Percentiles rank a stretch among this genome's conserved stretches.
phyloP scores from a whole-genome alignment of 2,113 vertebrate species.

The Arvicanthis niloticus region DNA sequence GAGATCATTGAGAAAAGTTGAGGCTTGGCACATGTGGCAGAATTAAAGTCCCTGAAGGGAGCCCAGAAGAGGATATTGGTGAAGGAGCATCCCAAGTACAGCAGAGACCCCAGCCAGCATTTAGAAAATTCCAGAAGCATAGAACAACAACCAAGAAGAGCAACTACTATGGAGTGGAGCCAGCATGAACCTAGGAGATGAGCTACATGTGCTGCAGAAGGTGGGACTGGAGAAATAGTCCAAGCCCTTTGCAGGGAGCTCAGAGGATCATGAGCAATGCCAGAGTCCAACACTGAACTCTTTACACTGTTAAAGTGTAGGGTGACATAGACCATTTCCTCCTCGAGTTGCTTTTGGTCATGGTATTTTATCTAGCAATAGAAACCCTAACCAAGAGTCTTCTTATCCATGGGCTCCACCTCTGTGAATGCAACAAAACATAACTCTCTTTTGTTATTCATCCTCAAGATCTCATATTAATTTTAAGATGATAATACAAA shows the following conservation, averaged over 20 bases:
- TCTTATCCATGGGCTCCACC: background rate
- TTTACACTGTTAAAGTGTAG: no score
- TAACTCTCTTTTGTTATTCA: background rate
- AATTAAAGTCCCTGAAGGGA: background rate
- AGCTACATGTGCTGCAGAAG: background rate
- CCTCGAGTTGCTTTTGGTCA: no score
- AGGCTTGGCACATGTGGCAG: background rate
- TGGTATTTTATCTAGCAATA: background rate
- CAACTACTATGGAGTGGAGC: background rate
- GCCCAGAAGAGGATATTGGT: background rate
- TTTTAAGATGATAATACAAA: no score
- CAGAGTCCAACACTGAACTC: no score
- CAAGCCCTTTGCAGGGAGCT: background rate
- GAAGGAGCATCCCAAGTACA: background rate
- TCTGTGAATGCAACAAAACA: background rate
- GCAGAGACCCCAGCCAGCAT: background rate
- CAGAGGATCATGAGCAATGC: background rate
- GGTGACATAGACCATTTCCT: no score
- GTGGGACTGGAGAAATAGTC: background rate
- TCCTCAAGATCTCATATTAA: background rate
- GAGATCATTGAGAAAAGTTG: background rate
- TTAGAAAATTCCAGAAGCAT: background rate
- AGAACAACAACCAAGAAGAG: background rate
- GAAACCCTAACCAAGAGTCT: background rate
- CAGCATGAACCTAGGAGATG: background rate